Percentiles rank a stretch among this genome's conserved stretches.
phyloP scores from a whole-genome alignment of 2,113 vertebrate genomes.

The Rissa tridactyla region DNA sequence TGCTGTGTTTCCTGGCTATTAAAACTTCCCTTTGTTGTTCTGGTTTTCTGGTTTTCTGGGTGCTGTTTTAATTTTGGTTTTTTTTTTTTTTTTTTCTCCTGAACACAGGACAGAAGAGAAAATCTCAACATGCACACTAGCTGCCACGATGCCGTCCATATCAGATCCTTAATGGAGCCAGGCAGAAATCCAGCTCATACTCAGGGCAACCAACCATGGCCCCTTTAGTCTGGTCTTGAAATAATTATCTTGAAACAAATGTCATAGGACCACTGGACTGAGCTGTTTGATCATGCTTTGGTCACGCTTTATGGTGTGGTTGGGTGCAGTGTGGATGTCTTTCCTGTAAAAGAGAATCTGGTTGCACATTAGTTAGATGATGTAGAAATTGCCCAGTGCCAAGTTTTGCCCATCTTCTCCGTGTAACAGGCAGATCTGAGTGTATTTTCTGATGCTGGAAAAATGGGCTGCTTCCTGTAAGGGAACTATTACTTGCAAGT shows the following conservation, averaged over 20 bases:
- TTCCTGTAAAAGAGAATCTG: not conserved
- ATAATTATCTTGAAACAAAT: not conserved
- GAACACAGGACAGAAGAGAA: not conserved
- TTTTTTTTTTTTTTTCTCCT: not conserved
- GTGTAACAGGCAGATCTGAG: not conserved
- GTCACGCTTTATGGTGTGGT: not conserved
- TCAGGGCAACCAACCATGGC: not conserved
- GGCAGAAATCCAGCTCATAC: not conserved
- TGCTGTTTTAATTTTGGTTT: not conserved
- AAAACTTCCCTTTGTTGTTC: not conserved
- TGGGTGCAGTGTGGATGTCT: not conserved
- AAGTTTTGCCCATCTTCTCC: not conserved
- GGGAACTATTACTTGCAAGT: not conserved
- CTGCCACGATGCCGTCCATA: not conserved
- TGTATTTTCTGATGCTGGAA: not conserved
- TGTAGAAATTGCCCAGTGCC: not conserved
- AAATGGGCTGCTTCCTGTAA: slow-evolving; percentile 14
- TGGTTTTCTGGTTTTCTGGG: not conserved
- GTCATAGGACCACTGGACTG: not conserved
- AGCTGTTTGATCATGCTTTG: not conserved
- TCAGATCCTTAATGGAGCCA: not conserved
- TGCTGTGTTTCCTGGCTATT: not conserved
- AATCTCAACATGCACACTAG: not conserved
- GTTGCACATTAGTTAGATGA: not conserved
- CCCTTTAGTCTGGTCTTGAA: not conserved